Evolutionary conservation across 2,888 invertebrate species (phyloP), one percentile per base, ranked within the genome.

Genomic region (Anthophora plumipes): DNA sequence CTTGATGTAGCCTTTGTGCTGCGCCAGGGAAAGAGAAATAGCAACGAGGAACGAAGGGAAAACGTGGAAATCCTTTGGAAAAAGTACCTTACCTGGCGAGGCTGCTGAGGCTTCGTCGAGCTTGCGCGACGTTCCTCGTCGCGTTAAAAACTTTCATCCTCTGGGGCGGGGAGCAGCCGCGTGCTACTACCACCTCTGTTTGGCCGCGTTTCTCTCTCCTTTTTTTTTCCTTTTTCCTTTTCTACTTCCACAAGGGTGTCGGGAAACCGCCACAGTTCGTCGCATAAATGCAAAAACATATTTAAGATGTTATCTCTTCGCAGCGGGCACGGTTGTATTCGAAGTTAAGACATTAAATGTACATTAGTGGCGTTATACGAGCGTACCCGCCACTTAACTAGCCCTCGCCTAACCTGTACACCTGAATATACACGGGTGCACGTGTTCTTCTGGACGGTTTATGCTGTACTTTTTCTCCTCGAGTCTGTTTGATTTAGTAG

Each of bases 281-380:
- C 74, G 77, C 80, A 71, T 84, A 85, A 90, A 88, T 86, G 87
- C 85, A 88, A 90, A 90, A 90, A 90, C 87, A 89, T 89, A 90
- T 91, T 91, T 88, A 88, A 91, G 90, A 89, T 89, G 87, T 87
- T 90, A 89, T 90, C 90, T 90, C 89, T 80, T 31, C 59, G 76
- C 50, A 71, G 67, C 66, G 67, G 68, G 70, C 75, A 80, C 79
- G 77, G 85, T 82, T 83, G 91, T 89, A 91, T 92, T 92, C 92
- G 90, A 92, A 92, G 91, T 92, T 92, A 86, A 91, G 92, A 92
- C 92, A 92, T 92, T 92, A 92, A 92, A 92, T 91, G 90, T 91
- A 90, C 92, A 92, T 92, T 91, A 92, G 90, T 85, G 88, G 64
- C 81, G 84, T 83, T 85, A 77, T 60, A 41, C 73, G 50, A 11